phyloP scores from a whole-genome alignment of 2,113 vertebrate genomes.

The Laticauda colubrina region DNA sequence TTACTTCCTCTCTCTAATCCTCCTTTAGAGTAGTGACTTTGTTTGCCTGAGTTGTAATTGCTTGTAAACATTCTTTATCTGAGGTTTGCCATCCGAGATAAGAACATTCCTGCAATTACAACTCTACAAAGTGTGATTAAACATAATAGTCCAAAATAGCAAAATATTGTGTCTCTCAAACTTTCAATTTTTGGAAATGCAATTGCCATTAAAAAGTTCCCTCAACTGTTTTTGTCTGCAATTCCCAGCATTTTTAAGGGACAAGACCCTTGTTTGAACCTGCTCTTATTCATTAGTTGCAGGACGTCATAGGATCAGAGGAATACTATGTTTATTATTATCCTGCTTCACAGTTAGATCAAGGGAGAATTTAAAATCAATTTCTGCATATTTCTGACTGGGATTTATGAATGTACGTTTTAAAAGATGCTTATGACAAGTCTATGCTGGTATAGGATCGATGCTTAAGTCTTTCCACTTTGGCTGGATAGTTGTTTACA shows the following conservation, averaged over 20 bases:
- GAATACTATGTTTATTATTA: not conserved
- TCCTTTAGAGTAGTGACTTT: too few species aligned
- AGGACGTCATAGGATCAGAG: not conserved
- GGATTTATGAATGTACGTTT: not conserved
- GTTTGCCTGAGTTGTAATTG: too few species aligned
- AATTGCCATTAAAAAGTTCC: not conserved
- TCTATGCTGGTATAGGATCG: not conserved
- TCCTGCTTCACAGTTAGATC: not conserved
- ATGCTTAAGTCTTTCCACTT: not conserved
- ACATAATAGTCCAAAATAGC: not conserved
- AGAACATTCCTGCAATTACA: too few species aligned
- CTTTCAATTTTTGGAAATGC: not conserved
- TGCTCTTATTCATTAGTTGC: not conserved
- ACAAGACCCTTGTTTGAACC: not conserved
- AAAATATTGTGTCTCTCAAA: not conserved
- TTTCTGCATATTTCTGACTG: not conserved
- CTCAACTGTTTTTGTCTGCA: not conserved
- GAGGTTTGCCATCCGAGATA: too few species aligned
- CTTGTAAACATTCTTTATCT: too few species aligned
- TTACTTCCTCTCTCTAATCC: too few species aligned
- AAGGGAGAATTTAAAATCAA: not conserved
- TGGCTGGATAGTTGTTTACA: not conserved
- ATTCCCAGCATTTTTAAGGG: not conserved
- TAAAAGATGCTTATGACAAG: not conserved
- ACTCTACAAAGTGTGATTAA: not conserved